Conservation (phyloP, 2,888 invertebrate genomes). For the Tetranychus piercei region DNA sequence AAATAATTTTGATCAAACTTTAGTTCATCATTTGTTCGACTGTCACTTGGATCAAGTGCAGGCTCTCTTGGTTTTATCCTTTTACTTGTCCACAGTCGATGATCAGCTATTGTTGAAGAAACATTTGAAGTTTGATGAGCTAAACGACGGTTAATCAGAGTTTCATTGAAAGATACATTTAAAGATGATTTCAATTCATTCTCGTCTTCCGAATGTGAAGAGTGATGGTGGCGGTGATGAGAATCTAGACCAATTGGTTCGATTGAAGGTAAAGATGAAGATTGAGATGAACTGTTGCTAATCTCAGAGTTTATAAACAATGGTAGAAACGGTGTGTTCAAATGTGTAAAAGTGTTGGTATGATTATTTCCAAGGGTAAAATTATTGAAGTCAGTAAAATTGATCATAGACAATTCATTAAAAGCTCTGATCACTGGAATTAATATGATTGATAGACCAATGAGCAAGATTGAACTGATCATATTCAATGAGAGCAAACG, state of each 20-base stretch:
- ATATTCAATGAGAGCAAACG: background rate
- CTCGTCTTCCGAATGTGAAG: background rate
- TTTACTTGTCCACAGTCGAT: background rate
- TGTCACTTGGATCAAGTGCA: background rate
- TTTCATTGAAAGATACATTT: background rate
- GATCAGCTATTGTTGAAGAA: background rate
- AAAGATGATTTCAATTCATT: background rate
- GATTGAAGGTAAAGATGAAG: background rate
- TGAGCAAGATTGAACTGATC: background rate
- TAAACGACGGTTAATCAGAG: background rate
- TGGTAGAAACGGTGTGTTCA: background rate
- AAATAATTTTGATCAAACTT: conserved; percentile 18
- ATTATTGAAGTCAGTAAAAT: too few species aligned
- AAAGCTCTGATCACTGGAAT: background rate
- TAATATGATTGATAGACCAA: background rate
- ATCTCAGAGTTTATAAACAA: background rate
- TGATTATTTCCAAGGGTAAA: background rate
- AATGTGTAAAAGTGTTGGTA: background rate
- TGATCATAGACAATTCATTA: too few species aligned
- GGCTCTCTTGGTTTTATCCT: background rate
- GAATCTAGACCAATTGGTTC: background rate
- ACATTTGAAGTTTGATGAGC: background rate
- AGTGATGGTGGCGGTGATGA: background rate
- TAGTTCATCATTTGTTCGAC: background rate
- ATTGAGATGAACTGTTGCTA: background rate